phyloP scores from a whole-genome alignment of 2,888 invertebrate species.

The Tipula lateralis region DNA sequence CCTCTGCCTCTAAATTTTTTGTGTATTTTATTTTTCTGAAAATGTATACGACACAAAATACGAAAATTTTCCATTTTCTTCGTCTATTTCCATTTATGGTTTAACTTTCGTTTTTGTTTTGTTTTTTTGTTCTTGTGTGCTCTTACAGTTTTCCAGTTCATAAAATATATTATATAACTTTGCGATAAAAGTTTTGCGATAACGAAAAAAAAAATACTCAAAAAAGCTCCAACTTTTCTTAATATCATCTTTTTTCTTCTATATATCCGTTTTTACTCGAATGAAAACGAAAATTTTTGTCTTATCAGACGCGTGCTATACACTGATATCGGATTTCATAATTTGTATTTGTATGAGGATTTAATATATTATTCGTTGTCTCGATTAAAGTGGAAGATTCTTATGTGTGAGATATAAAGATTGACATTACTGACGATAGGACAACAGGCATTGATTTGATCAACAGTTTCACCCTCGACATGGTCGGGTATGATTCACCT shows the following conservation, averaged over 20 bases:
- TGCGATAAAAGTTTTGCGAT: not conserved
- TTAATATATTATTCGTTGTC: not conserved
- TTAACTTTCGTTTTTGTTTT: not conserved
- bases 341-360: not conserved
- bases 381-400: no score
- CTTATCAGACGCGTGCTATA: not conserved
- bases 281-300: not conserved
- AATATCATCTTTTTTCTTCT: not conserved
- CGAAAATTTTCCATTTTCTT: not conserved
- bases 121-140: conserved; percentile 12
- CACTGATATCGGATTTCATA: not conserved
- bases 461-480: no score
- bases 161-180: not conserved
- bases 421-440: no score
- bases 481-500: no score
- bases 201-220: not conserved
- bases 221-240: not conserved
- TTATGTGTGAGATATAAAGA: no score
- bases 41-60: not conserved
- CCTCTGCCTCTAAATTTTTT: not conserved
- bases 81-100: not conserved
- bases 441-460: no score
- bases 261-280: not conserved
- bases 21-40: not conserved
- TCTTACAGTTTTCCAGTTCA: conserved; percentile 9